These are phyloP conservation scores for Alectoris magna DNA, from an alignment of 2,797 vertebrate species.

Conservation along the genomic window DNA sequence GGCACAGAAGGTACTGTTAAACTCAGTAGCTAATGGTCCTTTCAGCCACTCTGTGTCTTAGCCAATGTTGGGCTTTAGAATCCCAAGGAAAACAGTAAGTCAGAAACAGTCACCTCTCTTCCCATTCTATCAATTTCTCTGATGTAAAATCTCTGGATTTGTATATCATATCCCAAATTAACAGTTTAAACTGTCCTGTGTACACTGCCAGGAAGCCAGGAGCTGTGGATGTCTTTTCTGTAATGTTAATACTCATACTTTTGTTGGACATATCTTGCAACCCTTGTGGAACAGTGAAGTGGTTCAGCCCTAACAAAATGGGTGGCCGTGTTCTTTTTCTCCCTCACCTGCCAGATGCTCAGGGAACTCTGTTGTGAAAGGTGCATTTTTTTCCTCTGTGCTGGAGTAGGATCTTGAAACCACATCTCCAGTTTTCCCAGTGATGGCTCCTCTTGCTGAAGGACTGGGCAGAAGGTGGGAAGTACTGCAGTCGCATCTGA, in stretches of 20 bases:
- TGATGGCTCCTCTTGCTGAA: background rate
- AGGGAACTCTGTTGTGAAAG: background rate
- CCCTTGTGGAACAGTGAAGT: background rate
- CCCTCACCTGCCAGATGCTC: background rate
- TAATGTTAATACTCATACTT: background rate
- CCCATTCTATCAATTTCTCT: background rate
- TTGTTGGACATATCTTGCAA: background rate
- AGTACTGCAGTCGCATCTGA: background rate
- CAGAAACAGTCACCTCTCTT: background rate
- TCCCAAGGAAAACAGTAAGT: background rate
- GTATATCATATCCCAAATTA: background rate
- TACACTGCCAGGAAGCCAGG: background rate
- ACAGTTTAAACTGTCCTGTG: background rate
- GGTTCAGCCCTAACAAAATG: background rate
- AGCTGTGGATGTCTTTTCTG: background rate
- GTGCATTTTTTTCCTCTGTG: background rate
- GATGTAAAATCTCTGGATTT: background rate
- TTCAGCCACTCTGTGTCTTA: background rate
- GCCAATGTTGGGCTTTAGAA: background rate
- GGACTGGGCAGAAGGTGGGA: background rate
- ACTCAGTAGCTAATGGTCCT: background rate
- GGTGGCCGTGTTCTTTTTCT: background rate
- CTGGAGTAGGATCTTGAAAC: background rate
- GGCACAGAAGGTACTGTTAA: conserved; percentile 85
- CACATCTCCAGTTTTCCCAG: background rate